Conservation (phyloP, 2,888 invertebrate species). For the Yponomeuta evonymella region DNA sequence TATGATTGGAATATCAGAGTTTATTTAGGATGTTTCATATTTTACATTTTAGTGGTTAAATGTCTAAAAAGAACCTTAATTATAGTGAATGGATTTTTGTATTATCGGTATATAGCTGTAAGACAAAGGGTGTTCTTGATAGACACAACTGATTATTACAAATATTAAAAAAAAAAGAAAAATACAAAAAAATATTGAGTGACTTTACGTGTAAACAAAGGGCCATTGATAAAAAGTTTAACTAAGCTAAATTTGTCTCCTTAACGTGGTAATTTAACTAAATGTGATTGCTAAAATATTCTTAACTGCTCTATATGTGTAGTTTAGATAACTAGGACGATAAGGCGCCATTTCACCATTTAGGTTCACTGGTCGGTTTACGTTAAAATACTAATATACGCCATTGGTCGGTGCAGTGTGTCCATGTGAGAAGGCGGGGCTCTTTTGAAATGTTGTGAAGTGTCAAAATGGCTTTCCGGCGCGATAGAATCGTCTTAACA, state of each 20-base stretch:
- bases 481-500: neutral
- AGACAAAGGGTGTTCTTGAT: slow-evolving; percentile 72
- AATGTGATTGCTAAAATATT: slow-evolving; percentile 74
- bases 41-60: slow-evolving; percentile 75
- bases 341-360: slow-evolving; percentile 51
- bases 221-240: slow-evolving; percentile 75
- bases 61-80: slow-evolving; percentile 73
- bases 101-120: slow-evolving; percentile 75
- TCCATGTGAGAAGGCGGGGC: neutral
- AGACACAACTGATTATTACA: slow-evolving; percentile 73
- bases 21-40: slow-evolving; percentile 76
- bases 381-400: neutral
- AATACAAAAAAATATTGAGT: slow-evolving; percentile 64
- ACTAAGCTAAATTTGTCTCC: slow-evolving; percentile 69
- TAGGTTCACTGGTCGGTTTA: slow-evolving; percentile 32
- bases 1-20: slow-evolving; percentile 77
- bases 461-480: neutral
- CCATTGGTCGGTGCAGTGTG: neutral
- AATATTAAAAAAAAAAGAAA: slow-evolving; percentile 34
- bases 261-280: slow-evolving; percentile 68
- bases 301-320: slow-evolving; percentile 67
- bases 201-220: slow-evolving; percentile 76
- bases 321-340: slow-evolving; percentile 53
- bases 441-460: neutral
- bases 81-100: slow-evolving; percentile 76